phyloP scores from a whole-genome alignment of 2,888 invertebrate genomes.

The Xestobium rufovillosum region DNA sequence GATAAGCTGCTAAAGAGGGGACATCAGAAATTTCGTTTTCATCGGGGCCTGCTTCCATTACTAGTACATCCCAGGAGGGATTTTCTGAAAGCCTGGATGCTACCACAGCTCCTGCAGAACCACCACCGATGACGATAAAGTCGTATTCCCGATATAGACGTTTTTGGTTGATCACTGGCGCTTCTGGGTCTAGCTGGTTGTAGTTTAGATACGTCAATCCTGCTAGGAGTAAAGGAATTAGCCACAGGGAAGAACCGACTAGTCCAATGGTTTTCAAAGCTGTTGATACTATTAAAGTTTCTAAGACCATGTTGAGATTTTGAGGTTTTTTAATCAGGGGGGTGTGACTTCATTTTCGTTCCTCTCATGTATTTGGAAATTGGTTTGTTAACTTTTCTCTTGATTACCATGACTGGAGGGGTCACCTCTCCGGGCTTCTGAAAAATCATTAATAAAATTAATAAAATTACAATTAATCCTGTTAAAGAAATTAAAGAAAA shows the following conservation, averaged over 20 bases:
- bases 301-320: constrained; percentile 60
- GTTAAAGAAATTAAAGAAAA: too few species aligned
- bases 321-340: constrained; percentile 31
- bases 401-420: too few species aligned
- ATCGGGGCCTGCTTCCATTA: constrained; percentile 79
- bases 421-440: too few species aligned
- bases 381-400: too few species aligned
- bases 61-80: constrained; percentile 65
- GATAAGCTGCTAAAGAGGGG: constrained; percentile 77
- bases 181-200: constrained; percentile 73
- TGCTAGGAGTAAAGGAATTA: constrained; percentile 74
- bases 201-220: constrained; percentile 76
- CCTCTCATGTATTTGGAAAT: constrained; percentile 13
- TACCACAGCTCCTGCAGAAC: constrained; percentile 84
- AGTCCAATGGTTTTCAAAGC: constrained; percentile 71
- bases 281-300: constrained; percentile 67
- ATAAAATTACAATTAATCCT: too few species aligned
- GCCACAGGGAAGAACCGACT: constrained; percentile 71
- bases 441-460: too few species aligned
- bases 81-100: constrained; percentile 69
- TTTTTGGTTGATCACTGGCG: constrained; percentile 61
- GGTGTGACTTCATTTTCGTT: constrained; percentile 33
- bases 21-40: constrained; percentile 85
- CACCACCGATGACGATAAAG: constrained; percentile 77
- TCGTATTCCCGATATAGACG: constrained; percentile 68